Evolutionary conservation across 2,888 invertebrate genomes (phyloP).

Genomic region (Belgica antarctica): DNA sequence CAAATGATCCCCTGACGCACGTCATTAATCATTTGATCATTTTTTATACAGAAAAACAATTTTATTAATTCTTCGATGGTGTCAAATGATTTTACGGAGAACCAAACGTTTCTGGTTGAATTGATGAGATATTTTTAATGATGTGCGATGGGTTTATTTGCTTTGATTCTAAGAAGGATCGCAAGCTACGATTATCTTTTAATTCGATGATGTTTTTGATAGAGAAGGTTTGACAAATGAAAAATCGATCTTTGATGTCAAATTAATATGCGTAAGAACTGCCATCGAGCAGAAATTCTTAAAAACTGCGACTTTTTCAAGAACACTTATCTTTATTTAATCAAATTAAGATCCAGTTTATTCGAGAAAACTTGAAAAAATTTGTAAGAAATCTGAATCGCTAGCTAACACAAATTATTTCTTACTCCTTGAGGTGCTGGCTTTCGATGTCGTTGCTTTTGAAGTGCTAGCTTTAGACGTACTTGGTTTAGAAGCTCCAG

Average conservation of each 20-base stretch:
- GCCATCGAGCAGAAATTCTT: background rate
- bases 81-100: background rate
- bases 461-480: background rate
- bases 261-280: too few species aligned
- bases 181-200: background rate
- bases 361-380: background rate
- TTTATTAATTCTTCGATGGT: slow-evolving; percentile 2
- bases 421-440: too few species aligned
- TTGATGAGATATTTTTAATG: background rate
- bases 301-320: background rate
- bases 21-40: background rate
- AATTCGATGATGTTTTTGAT: background rate
- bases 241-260: background rate
- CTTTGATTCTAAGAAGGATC: background rate
- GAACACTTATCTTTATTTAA: background rate
- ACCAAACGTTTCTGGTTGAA: background rate
- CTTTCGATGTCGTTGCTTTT: background rate
- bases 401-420: background rate
- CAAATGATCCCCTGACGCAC: too few species aligned
- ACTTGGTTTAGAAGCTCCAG: background rate
- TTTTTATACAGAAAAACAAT: background rate
- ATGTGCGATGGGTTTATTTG: slow-evolving; percentile 1
- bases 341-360: background rate
- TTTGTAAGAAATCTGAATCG: background rate
- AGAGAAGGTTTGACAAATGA: background rate